Evolutionary conservation across 2,797 vertebrate genomes (phyloP), one percentile per base, ranked within the genome.

Genomic region (Rousettus madagascariensis): DNA sequence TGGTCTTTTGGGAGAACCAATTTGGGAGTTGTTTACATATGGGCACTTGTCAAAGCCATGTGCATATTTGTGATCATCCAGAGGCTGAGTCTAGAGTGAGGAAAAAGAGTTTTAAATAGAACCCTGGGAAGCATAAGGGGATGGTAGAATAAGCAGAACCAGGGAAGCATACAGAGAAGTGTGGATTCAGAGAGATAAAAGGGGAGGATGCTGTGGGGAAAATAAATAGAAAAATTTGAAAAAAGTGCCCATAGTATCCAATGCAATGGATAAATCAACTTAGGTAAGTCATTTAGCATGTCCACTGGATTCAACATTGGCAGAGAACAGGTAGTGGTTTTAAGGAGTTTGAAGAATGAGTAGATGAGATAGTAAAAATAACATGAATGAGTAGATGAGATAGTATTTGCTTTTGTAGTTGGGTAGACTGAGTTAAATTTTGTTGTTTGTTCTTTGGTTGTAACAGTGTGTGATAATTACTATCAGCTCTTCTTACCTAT

Each of bases 371-470:
- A 78, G 51, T 95, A 33, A 88, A 94, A 89, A 66, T 78, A 33
- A 74, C 33, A 80, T 51, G 33, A 92, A 38, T 86, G 24, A 33
- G 33, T 33, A 33, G 33, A 33, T 33, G 33, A 33, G 33, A 33
- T 33, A 33, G 33, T 33, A 51, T 75, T 95, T 96, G 24, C 59
- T 94, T 94, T 95, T 95, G 49, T 74, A 85, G 72, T 95, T 33
- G 19, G 22, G 87, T 55, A 88, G 53, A 65, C 10, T 24, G 20
- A 84, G 22, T 88, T 90, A 72, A 75, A 91, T 72, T 84, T 61
- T 3, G 12, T 86, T 93, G 5, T 61, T 88, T 59, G 5, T 77
- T 88, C 79, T 88, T 96, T 33, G 20, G 30, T 92, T 55, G 24
- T 86, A 38, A 87, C 22, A 87, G 30, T 11, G 19, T 82, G 43